Percentiles rank a stretch among this genome's conserved stretches.
Conservation (phyloP, 2,797 vertebrate species). For the Erpetoichthys calabaricus region DNA sequence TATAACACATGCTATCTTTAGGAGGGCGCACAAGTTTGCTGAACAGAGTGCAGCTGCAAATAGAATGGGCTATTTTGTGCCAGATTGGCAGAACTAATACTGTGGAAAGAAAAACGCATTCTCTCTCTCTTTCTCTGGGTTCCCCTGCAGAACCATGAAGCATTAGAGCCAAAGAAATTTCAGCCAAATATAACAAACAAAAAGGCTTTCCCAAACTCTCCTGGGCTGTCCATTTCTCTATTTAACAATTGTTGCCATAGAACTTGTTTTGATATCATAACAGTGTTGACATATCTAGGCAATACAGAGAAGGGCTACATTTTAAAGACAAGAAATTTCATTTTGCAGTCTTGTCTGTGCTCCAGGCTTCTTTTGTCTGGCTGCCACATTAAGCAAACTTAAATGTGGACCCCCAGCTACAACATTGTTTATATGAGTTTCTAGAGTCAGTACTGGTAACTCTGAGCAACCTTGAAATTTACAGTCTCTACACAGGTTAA, state of each 20-base stretch:
- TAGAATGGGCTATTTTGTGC: slow-evolving; percentile 42
- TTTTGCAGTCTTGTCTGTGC: slow-evolving; percentile 30
- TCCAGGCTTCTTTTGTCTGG: slow-evolving; percentile 31
- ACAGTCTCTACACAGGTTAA: too few species aligned
- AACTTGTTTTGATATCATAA: slow-evolving; percentile 77
- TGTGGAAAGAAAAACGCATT: slow-evolving; percentile 56
- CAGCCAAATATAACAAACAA: slow-evolving; percentile 82
- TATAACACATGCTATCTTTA: slow-evolving; percentile 50
- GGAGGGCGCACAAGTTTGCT: slow-evolving; percentile 53
- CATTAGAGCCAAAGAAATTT: slow-evolving; percentile 46
- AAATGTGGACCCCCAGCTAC: not conserved
- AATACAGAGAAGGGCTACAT: slow-evolving; percentile 29
- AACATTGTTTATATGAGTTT: too few species aligned
- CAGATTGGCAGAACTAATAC: slow-evolving; percentile 58
- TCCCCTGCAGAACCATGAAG: slow-evolving; percentile 58
- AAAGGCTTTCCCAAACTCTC: slow-evolving; percentile 78
- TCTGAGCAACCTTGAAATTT: too few species aligned
- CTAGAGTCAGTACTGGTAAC: too few species aligned
- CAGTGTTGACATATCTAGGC: slow-evolving; percentile 54
- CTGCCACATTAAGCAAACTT: slow-evolving; percentile 30
- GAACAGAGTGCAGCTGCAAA: slow-evolving; percentile 60
- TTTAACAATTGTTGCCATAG: slow-evolving; percentile 87
- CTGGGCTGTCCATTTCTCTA: slow-evolving; percentile 54
- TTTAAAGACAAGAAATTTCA: slow-evolving; percentile 25
- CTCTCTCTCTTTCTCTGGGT: slow-evolving; percentile 46